Evolutionary conservation across 2,888 invertebrate species (phyloP).

Genomic region (Dascillus cervinus): DNA sequence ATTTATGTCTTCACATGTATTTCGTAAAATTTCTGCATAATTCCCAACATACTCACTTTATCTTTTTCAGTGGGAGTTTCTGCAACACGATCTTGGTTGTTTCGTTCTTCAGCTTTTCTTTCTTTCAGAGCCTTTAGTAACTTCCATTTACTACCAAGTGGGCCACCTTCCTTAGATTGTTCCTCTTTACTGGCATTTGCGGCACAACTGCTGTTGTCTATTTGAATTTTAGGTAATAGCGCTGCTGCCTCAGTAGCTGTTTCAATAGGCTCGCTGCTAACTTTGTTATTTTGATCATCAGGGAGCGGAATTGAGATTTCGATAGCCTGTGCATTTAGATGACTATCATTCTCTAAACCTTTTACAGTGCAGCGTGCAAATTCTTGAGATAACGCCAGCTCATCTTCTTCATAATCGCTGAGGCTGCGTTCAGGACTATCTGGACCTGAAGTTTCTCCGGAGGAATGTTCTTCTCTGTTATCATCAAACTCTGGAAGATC

Average conservation of each 20-base stretch:
- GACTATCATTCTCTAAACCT: constrained; percentile 27
- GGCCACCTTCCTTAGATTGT: constrained; percentile 36
- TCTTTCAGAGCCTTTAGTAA: constrained; percentile 83
- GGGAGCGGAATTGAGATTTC: constrained; percentile 1
- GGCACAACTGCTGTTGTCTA: constrained; percentile 41
- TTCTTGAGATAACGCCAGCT: constrained; percentile 50
- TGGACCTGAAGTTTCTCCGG: constrained; percentile 83
- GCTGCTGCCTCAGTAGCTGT: constrained; percentile 2
- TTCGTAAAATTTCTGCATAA: constrained; percentile 61
- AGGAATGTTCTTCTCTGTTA: constrained; percentile 54
- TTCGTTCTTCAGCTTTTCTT: constrained; percentile 80
- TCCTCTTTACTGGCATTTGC: constrained; percentile 36
- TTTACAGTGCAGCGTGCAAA: constrained; percentile 36
- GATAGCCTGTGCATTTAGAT: neutral
- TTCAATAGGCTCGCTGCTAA: constrained; percentile 13
- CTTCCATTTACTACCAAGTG: constrained; percentile 83
- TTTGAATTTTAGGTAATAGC: constrained; percentile 47
- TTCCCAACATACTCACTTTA: constrained; percentile 63
- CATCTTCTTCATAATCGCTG: constrained; percentile 62
- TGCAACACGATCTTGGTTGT: constrained; percentile 59
- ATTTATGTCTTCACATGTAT: constrained; percentile 25
- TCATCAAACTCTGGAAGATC: neutral
- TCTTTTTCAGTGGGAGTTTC: constrained; percentile 61
- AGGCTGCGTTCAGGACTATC: constrained; percentile 75
- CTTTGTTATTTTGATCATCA: constrained; percentile 8